A percentile compares a stretch with the other conserved stretches of the same genome.
phyloP scores from a whole-genome alignment of 2,797 vertebrate genomes.

The Xiphorhynchus erythropygius region DNA sequence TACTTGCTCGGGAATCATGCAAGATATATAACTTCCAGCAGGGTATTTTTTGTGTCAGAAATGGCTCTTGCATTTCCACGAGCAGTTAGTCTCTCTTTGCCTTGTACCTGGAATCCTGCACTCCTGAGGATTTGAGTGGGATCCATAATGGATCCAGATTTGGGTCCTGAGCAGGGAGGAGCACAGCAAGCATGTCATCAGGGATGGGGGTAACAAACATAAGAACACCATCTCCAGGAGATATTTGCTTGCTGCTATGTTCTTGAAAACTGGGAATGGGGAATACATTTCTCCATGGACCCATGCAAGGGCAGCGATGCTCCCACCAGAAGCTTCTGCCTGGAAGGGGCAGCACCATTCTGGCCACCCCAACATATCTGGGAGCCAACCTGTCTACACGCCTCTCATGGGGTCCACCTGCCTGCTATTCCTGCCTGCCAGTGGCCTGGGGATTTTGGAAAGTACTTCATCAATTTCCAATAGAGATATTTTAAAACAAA shows the following conservation, averaged over 20 bases:
- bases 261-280: neutral
- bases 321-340: neutral
- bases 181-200: neutral
- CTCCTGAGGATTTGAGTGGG: neutral
- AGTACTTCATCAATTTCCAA: neutral
- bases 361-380: neutral
- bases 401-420: neutral
- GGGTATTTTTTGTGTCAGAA: neutral
- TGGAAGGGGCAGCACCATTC: fast-evolving
- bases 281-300: neutral
- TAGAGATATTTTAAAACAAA: no score
- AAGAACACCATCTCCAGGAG: neutral
- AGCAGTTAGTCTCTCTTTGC: neutral
- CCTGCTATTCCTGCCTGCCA: neutral
- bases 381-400: neutral
- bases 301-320: neutral
- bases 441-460: neutral
- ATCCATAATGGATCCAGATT: neutral
- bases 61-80: neutral
- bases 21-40: neutral
- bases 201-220: fast-evolving
- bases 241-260: neutral
- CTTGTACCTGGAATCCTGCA: neutral
- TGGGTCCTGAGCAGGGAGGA: neutral
- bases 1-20: neutral